phyloP scores from a whole-genome alignment of 1,140 invertebrate species.

The Drosophila miranda region DNA sequence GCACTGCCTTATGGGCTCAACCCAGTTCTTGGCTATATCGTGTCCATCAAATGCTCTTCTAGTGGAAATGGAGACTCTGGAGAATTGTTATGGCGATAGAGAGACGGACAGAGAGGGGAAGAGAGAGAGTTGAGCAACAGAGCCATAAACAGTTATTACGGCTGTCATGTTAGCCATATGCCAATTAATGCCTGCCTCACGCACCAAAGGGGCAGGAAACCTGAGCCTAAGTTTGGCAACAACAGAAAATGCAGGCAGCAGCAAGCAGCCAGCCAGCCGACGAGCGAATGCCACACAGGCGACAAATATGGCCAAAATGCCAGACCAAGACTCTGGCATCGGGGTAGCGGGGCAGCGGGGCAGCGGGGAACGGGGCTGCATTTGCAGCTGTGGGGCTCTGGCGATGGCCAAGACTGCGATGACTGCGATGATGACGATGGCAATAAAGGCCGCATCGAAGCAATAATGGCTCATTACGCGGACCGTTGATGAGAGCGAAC shows the following conservation, averaged over 20 bases:
- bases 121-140: conserved; percentile 8
- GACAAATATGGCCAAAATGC: conserved; percentile 76
- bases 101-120: background rate
- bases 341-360: too few relatives aligned
- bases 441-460: conserved; percentile 54
- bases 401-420: background rate
- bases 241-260: conserved; percentile 36
- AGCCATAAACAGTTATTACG: conserved; percentile 62
- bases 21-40: conserved; percentile 1
- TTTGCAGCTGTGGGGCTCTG: too few relatives aligned
- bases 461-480: conserved; percentile 69
- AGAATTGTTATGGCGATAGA: background rate
- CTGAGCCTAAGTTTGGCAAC: conserved; percentile 44
- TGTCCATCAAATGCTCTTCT: conserved; percentile 5
- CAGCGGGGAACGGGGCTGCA: too few relatives aligned
- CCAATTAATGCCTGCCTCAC: conserved; percentile 63
- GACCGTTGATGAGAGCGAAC: conserved; percentile 48
- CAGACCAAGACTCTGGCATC: conserved; percentile 9
- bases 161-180: conserved; percentile 16
- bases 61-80: conserved; percentile 1
- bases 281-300: conserved; percentile 57
- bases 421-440: conserved; percentile 14
- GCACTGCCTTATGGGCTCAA: background rate
- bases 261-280: too few relatives aligned
- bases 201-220: conserved; percentile 38